Base-by-base conservation (phyloP, 1,140 invertebrate species). In the Monomorium pharaonis region DNA sequence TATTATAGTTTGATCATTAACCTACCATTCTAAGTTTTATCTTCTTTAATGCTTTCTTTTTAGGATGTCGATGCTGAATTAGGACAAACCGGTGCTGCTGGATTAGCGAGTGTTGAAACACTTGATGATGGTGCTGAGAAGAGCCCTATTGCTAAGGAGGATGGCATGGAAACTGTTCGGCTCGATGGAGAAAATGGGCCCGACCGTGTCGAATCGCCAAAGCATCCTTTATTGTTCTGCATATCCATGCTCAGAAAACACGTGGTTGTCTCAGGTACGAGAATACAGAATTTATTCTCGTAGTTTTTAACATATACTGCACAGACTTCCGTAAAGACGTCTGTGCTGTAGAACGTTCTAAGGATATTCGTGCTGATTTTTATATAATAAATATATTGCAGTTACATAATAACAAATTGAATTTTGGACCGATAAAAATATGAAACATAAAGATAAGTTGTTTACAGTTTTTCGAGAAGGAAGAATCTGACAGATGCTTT, bases 81-180 rank as follows among this genome's bases (percentile, higher is more conserved):
- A 21, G 96, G 95, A 3, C 91, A 91, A 3, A 92, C 91, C 14
- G 92, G 91, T 9, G 80, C 94, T 88, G 97, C 97, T 3, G 97
- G 97, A 58, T 95, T 98, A 69, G 97, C 97, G 0, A 97, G 97
- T 2, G 96, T 97, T 95, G 97, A 98, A 92, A 98, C 97, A 0
- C 94, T 98, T 5, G 97, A 97, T 91, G 94, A 94, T 37, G 86
- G 83, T 70, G 96, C 96, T 24, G 95, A 97, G 84, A 97, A 97
- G 47, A 97, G 97, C 4, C 97, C 97, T 96, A 97, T 97, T 88
- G 97, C 96, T 1, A 94, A 97, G 12, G 97, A 98, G 87, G 97
- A 97, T 90, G 97, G 97, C 3, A 96, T 97, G 96, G 97, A 97
- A 91, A 97, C 96, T 88, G 95, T 97, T 4, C 96, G 97, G 90